Percentiles rank a stretch among this genome's conserved stretches.
phyloP scores from a whole-genome alignment of 2,797 vertebrate genomes.

The Arctocebus calabarensis region DNA sequence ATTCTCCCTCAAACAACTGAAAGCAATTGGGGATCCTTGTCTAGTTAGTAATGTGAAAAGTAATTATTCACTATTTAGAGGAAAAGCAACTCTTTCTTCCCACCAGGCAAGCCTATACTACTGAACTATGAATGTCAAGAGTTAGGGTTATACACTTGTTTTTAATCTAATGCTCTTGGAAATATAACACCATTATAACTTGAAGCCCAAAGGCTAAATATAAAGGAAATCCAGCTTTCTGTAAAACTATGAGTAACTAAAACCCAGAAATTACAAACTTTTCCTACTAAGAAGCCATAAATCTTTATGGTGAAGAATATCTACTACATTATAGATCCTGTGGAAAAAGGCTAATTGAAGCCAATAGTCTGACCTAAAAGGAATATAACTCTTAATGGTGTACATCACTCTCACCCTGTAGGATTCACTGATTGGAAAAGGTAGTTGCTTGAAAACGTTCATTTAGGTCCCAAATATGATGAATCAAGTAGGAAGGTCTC shows the following conservation, averaged over 20 bases:
- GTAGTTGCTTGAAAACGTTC: constrained; percentile 54
- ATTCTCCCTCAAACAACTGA: constrained; percentile 51
- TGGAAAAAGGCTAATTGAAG: constrained; percentile 49
- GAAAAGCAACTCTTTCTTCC: constrained; percentile 25
- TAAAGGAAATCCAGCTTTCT: constrained; percentile 22
- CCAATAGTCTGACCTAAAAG: neutral
- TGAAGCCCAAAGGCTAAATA: neutral
- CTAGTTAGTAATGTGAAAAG: constrained; percentile 65
- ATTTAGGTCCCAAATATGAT: constrained; percentile 30
- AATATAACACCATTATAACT: neutral
- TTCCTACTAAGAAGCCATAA: neutral
- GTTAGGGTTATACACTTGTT: constrained; percentile 21
- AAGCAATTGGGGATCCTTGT: constrained; percentile 36
- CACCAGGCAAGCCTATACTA: neutral
- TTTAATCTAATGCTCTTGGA: constrained; percentile 47
- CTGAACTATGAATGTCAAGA: constrained; percentile 68
- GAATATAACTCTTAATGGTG: neutral
- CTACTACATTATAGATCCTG: neutral
- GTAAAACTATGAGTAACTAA: neutral
- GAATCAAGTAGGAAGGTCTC: constrained; percentile 46
- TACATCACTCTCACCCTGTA: constrained; percentile 35
- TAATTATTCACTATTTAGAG: constrained; percentile 49
- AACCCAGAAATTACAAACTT: neutral
- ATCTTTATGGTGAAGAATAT: constrained; percentile 1
- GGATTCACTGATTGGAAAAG: constrained; percentile 56